Conservation (phyloP, 2,113 vertebrate species). For the Symphodus melops region DNA sequence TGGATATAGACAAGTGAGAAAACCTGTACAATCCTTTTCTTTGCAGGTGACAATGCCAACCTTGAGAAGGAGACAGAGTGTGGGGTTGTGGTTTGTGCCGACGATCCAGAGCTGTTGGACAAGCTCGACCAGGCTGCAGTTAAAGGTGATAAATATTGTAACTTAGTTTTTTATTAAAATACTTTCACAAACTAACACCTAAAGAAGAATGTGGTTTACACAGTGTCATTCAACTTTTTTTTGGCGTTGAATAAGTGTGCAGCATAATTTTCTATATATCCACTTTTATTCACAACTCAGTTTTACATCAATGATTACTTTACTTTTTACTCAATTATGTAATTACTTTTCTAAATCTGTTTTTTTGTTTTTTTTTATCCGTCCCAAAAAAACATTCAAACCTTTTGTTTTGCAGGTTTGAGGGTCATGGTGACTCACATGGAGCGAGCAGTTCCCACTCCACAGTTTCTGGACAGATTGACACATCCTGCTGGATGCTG, state of each 20-base stretch:
- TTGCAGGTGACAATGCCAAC: conserved; percentile 28
- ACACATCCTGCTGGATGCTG: conserved; percentile 4
- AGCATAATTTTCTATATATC: no score
- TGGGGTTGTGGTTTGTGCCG: conserved; percentile 74
- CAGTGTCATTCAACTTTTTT: no score
- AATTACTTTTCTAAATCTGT: background rate
- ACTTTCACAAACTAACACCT: no score
- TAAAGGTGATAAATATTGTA: conserved; percentile 54
- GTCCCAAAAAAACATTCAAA: background rate
- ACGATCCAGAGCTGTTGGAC: conserved; percentile 78
- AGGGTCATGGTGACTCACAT: conserved; percentile 81
- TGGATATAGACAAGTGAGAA: no score
- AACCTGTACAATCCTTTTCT: background rate
- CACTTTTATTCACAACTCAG: no score
- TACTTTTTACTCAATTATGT: no score
- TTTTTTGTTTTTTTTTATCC: background rate
- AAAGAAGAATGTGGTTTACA: no score
- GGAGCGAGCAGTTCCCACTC: conserved; percentile 64
- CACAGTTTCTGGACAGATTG: conserved; percentile 62
- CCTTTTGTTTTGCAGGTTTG: conserved; percentile 68
- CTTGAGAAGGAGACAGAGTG: conserved; percentile 54
- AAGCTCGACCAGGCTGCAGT: conserved; percentile 78
- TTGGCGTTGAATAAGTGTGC: no score
- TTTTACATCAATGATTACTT: background rate
- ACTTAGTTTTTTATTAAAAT: no score